A percentile compares a stretch with the other conserved stretches of the same genome.
These are phyloP conservation scores for Ivindomyrus marchei DNA, from an alignment of 2,113 vertebrate genomes.

Conservation along the genomic window DNA sequence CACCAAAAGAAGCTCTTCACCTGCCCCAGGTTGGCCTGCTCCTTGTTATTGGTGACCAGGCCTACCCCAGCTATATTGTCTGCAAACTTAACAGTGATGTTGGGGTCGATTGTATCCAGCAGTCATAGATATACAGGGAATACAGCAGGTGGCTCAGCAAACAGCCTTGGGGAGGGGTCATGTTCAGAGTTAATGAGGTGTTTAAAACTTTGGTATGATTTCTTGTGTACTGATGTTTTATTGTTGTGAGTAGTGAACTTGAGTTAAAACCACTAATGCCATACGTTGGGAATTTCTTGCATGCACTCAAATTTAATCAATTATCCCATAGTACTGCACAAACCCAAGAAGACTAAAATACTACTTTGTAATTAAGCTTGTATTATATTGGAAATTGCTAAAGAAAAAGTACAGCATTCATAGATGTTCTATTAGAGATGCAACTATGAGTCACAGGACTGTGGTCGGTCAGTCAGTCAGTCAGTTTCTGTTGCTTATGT, in stretches of 20 bases:
- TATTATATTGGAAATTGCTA: neutral
- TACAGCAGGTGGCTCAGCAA: neutral
- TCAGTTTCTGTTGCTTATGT: neutral
- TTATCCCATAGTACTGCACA: neutral
- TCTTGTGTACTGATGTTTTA: neutral
- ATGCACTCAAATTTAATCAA: neutral
- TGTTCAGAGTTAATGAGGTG: neutral
- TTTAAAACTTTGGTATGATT: neutral
- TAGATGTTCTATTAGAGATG: neutral
- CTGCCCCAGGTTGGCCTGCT: neutral
- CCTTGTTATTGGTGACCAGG: neutral
- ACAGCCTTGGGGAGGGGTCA: neutral
- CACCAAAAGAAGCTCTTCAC: neutral
- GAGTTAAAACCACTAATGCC: neutral
- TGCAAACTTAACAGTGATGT: neutral
- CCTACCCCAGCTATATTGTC: neutral
- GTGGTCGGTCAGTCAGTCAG: neutral
- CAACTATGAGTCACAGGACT: neutral
- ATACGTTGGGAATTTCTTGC: neutral
- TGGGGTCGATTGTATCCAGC: neutral
- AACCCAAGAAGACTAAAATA: neutral
- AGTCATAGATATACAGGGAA: neutral
- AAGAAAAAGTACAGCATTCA: neutral
- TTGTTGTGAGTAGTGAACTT: neutral
- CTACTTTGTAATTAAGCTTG: neutral